Conservation (phyloP, 35 echinoderm and acorn worm genomes). For the Eucidaris tribuloides region DNA sequence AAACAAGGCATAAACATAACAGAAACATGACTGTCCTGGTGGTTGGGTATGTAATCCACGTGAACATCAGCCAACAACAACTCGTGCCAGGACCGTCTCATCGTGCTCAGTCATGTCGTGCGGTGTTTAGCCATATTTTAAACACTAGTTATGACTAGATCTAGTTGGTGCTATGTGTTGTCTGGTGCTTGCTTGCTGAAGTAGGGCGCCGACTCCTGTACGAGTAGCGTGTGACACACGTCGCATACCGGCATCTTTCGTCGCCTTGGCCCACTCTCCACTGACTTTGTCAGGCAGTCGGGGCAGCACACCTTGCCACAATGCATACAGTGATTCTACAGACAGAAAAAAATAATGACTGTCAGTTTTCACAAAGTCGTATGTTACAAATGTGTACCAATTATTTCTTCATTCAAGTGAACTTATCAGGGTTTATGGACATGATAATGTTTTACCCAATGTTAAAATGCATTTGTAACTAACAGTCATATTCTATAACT, state of each 20-base stretch:
- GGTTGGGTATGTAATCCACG: too few relatives aligned
- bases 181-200: slow-evolving; percentile 75
- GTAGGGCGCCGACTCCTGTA: slow-evolving; percentile 91
- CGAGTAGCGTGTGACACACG: slow-evolving; percentile 83
- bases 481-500: too few relatives aligned
- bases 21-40: too few relatives aligned
- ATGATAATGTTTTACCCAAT: too few relatives aligned
- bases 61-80: too few relatives aligned
- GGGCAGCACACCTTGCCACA: slow-evolving; percentile 85
- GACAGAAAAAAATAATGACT: slow-evolving; percentile 8
- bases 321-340: slow-evolving; percentile 80
- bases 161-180: slow-evolving; percentile 66
- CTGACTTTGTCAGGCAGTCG: slow-evolving; percentile 76
- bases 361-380: not conserved
- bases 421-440: too few relatives aligned
- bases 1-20: too few relatives aligned
- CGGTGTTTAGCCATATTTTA: too few relatives aligned
- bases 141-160: too few relatives aligned
- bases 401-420: not conserved
- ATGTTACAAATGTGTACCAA: not conserved
- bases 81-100: too few relatives aligned
- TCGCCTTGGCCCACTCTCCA: slow-evolving; percentile 78
- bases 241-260: slow-evolving; percentile 87
- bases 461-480: too few relatives aligned
- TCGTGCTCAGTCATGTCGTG: too few relatives aligned